phyloP scores from a whole-genome alignment of 2,888 invertebrate species.

The Nematopogon swammerdamellus region DNA sequence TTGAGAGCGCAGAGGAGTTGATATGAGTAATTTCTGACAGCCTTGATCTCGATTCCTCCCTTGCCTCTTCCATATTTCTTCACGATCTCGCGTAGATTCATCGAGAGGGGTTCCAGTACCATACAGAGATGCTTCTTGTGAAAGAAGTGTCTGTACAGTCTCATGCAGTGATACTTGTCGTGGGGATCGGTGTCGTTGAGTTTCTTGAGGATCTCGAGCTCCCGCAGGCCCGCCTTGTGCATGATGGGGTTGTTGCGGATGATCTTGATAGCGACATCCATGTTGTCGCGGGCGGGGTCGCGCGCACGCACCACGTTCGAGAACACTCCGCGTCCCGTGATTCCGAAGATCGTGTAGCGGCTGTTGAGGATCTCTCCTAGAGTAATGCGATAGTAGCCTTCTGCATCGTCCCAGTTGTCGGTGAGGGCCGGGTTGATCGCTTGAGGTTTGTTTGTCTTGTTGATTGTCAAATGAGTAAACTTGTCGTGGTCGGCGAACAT shows the following conservation, averaged over 20 bases:
- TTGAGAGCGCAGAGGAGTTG: conserved; percentile 91
- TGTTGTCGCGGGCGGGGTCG: conserved; percentile 77
- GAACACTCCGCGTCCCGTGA: conserved; percentile 97
- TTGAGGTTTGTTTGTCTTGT: conserved; percentile 37
- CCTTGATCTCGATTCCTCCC: conserved; percentile 94
- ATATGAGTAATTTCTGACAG: conserved; percentile 93
- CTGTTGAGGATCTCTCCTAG: conserved; percentile 83
- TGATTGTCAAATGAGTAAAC: conserved; percentile 70
- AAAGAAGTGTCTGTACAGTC: conserved; percentile 84
- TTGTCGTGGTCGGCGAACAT: conserved; percentile 92
- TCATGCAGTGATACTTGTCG: conserved; percentile 92
- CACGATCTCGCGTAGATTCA: conserved; percentile 85
- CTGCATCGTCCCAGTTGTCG: conserved; percentile 99
- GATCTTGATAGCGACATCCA: conserved; percentile 96
- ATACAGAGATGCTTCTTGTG: conserved; percentile 98
- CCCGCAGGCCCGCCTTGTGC: conserved; percentile 96
- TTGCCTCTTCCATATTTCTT: conserved; percentile 97
- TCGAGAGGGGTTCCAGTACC: conserved; percentile 93
- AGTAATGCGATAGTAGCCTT: conserved; percentile 94
- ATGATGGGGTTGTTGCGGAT: conserved; percentile 98
- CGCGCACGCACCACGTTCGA: conserved; percentile 94
- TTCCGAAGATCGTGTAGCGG: conserved; percentile 90
- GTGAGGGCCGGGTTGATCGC: conserved; percentile 83
- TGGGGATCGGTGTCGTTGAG: conserved; percentile 95
- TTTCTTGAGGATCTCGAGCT: conserved; percentile 87